phyloP scores from a whole-genome alignment of 2,797 vertebrate species.

The Cossypha caffra region DNA sequence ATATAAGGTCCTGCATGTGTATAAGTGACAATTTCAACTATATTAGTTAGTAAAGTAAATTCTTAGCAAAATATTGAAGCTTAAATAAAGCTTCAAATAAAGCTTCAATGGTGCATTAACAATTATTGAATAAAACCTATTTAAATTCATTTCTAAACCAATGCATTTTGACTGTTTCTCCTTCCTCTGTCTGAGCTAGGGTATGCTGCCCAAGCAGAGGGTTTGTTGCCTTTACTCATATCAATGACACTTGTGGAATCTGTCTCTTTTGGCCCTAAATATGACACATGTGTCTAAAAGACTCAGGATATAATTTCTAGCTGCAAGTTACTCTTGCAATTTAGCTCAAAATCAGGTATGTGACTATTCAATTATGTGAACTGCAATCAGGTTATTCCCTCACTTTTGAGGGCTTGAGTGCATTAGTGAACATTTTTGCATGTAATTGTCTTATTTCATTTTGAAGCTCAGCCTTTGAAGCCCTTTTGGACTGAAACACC shows the following conservation, averaged over 20 bases:
- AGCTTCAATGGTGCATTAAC: neutral
- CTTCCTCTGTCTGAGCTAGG: neutral
- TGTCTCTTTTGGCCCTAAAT: neutral
- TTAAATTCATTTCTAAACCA: neutral
- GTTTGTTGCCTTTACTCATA: neutral
- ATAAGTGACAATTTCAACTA: neutral
- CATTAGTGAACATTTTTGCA: neutral
- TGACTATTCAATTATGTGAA: neutral
- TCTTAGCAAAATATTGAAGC: neutral
- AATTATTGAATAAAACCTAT: neutral
- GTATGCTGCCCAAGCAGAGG: neutral
- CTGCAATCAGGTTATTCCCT: neutral
- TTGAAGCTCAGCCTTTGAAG: conserved; percentile 1
- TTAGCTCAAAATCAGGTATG: conserved; percentile 1
- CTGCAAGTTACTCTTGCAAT: neutral
- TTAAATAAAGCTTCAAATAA: neutral
- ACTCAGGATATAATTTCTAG: neutral
- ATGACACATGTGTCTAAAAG: neutral
- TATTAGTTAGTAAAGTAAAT: neutral
- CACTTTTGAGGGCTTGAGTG: neutral
- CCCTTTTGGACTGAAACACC: neutral
- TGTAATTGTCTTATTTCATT: conserved; percentile 25
- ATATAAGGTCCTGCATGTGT: fast-evolving
- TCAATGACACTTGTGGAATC: neutral
- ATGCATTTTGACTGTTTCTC: neutral